Percentiles rank a stretch among this genome's conserved stretches.
Evolutionary conservation across 1,140 invertebrate genomes (phyloP).

Genomic region (Triops cancriformis): DNA sequence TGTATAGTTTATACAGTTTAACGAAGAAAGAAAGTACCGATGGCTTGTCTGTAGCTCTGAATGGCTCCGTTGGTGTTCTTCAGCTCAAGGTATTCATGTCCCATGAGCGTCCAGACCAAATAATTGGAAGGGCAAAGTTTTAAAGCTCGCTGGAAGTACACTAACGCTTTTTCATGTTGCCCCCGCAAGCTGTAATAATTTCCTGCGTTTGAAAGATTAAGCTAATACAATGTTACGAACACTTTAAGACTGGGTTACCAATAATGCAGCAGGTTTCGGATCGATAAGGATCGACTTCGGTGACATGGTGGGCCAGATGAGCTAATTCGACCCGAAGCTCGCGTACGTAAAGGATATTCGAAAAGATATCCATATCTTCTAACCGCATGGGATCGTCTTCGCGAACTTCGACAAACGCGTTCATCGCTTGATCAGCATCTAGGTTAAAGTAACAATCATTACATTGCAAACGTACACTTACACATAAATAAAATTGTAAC

Average conservation of each 20-base stretch:
- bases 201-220: constrained; percentile 49
- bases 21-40: constrained; percentile 68
- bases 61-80: constrained; percentile 97
- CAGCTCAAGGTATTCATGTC: constrained; percentile 98
- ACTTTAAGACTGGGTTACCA: constrained; percentile 49
- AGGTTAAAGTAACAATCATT: too few species aligned
- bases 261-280: constrained; percentile 98
- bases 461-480: background rate
- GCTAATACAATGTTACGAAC: constrained; percentile 1
- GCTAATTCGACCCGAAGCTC: constrained; percentile 87
- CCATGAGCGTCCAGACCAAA: constrained; percentile 93
- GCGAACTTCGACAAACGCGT: constrained; percentile 69
- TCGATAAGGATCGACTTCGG: constrained; percentile 91
- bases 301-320: constrained; percentile 83
- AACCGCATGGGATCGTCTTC: constrained; percentile 82
- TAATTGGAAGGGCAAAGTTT: constrained; percentile 86
- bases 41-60: constrained; percentile 91
- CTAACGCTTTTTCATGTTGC: constrained; percentile 92
- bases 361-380: constrained; percentile 93
- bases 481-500: background rate
- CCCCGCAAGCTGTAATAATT: constrained; percentile 96
- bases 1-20: too few species aligned
- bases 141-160: constrained; percentile 92
- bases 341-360: constrained; percentile 91
- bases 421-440: constrained; percentile 85